These are phyloP conservation scores for Rapana venosa DNA, from an alignment of 2,888 invertebrate species.

Conservation along the genomic window DNA sequence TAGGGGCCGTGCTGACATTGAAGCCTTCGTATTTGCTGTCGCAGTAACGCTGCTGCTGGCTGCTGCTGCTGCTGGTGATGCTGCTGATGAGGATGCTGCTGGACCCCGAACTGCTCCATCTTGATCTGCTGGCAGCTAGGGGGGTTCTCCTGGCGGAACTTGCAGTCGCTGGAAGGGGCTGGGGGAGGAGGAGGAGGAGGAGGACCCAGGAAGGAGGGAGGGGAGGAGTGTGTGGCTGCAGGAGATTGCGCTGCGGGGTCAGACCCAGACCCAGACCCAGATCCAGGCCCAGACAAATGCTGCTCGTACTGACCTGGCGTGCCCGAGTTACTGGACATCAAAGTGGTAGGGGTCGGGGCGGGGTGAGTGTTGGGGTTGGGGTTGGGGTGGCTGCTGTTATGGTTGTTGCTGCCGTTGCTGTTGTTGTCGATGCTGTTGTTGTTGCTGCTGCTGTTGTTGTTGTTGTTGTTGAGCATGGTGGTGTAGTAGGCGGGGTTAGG, in stretches of 20 bases:
- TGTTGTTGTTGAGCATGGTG: constrained; percentile 28
- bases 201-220: constrained; percentile 56
- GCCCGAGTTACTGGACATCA: background rate
- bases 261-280: constrained; percentile 21
- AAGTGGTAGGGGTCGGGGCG: constrained; percentile 13
- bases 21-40: constrained; percentile 59
- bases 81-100: constrained; percentile 19
- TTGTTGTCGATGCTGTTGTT: constrained; percentile 27
- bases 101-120: constrained; percentile 60
- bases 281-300: background rate
- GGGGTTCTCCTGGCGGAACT: constrained; percentile 62
- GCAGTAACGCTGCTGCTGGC: constrained; percentile 50
- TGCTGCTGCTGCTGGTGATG: constrained; percentile 41
- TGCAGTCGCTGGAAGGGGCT: constrained; percentile 57
- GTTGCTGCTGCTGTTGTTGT: background rate
- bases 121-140: constrained; percentile 56
- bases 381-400: constrained; percentile 33
- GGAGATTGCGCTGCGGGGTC: constrained; percentile 58
- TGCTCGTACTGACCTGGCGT: background rate
- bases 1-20: constrained; percentile 48
- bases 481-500: constrained; percentile 61
- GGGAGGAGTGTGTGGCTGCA: constrained; percentile 54
- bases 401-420: background rate
- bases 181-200: constrained; percentile 55
- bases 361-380: constrained; percentile 35